Evolutionary conservation across 2,797 vertebrate species (phyloP).

Genomic region (Strix occidentalis): DNA sequence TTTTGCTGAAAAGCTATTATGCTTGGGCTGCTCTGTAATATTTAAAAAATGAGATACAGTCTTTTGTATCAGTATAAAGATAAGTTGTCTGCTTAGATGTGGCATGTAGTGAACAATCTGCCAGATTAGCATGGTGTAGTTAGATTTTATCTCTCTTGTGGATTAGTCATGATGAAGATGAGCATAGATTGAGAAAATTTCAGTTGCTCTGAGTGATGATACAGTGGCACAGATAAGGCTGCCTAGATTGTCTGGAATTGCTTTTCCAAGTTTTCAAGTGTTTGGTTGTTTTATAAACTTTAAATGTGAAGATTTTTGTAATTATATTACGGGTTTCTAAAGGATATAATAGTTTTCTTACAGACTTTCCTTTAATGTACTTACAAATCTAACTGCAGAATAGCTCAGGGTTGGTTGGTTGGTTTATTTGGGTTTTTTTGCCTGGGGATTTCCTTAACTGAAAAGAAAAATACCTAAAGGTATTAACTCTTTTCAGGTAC

Average conservation of each 20-base stretch:
- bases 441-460: slow-evolving; percentile 26
- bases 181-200: background rate
- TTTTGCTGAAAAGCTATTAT: background rate
- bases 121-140: background rate
- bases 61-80: background rate
- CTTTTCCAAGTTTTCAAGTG: background rate
- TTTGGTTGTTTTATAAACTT: background rate
- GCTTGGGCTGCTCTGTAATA: background rate
- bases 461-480: background rate
- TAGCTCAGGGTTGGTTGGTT: background rate
- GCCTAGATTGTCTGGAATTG: background rate
- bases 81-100: background rate
- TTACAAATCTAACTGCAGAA: background rate
- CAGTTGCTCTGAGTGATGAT: background rate
- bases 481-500: background rate
- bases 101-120: background rate
- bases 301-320: background rate
- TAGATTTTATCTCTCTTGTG: background rate
- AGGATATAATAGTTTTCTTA: background rate
- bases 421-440: background rate
- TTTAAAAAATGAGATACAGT: background rate
- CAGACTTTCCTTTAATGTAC: background rate
- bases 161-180: background rate
- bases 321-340: background rate
- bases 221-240: background rate